phyloP scores from a whole-genome alignment of 64 coral and sea anemone species.

The Montipora capricornis region DNA sequence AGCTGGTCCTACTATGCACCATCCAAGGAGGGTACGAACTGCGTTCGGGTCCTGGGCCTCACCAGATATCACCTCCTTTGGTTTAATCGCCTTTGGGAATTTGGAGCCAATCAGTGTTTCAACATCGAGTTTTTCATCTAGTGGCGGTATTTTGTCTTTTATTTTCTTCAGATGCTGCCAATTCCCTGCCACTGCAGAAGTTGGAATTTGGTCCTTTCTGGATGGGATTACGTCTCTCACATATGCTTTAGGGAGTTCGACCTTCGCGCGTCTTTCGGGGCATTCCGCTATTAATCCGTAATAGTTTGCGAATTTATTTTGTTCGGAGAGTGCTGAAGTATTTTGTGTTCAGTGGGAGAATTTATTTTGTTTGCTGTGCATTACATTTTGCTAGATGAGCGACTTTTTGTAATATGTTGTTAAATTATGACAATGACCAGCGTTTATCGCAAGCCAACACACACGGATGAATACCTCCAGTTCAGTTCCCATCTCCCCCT shows the following conservation, averaged over 20 bases:
- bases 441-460: too few species aligned
- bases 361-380: too few species aligned
- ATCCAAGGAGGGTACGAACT: neutral
- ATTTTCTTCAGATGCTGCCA: neutral
- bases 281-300: neutral
- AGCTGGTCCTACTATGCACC: neutral
- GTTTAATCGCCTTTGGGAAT: neutral
- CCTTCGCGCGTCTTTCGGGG: neutral
- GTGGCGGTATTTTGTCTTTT: neutral
- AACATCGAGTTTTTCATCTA: neutral
- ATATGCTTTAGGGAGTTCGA: neutral
- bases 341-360: too few species aligned
- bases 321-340: too few species aligned
- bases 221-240: neutral
- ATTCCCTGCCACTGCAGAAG: neutral
- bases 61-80: neutral
- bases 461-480: too few species aligned
- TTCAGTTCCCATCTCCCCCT: too few species aligned
- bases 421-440: too few species aligned
- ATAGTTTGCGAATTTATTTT: too few species aligned
- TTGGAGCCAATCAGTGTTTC: neutral
- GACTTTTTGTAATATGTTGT: too few species aligned
- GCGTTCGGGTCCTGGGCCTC: neutral
- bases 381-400: too few species aligned
- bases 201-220: too few species aligned